Evolutionary conservation across 1,140 invertebrate genomes (phyloP).

Genomic region (Pectinophora gossypiella): DNA sequence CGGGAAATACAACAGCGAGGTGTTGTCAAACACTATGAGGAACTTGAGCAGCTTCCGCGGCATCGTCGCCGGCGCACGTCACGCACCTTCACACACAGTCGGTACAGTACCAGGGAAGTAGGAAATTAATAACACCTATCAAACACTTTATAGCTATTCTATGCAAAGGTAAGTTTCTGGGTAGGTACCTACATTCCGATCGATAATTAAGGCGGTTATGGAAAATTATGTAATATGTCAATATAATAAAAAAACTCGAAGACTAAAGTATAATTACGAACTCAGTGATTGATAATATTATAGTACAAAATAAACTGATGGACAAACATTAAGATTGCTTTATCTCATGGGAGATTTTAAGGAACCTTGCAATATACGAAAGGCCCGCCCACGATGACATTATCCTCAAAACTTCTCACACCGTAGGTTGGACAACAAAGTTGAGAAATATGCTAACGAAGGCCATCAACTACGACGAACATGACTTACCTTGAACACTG

Average conservation of each 20-base stretch:
- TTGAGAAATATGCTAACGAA: conserved; percentile 52
- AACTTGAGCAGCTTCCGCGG: conserved; percentile 94
- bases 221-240: no score
- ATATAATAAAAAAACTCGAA: no score
- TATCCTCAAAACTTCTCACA: conserved; percentile 41
- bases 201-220: no score
- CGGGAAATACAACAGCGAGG: conserved; percentile 93
- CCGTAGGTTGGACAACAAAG: conserved; percentile 34
- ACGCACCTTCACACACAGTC: background rate
- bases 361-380: conserved; percentile 32
- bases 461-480: conserved; percentile 28
- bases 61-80: conserved; percentile 73
- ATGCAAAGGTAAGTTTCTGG: no score
- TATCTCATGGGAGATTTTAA: conserved; percentile 1
- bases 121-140: no score
- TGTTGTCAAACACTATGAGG: conserved; percentile 95
- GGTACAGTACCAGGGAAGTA: background rate
- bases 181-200: no score
- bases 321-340: no score
- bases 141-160: no score
- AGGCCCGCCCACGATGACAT: conserved; percentile 41
- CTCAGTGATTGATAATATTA: no score
- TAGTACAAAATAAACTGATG: no score
- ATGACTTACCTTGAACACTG: background rate
- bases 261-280: no score